Base-by-base conservation (phyloP, 2,797 vertebrate species). In the Chaunax sp. region DNA sequence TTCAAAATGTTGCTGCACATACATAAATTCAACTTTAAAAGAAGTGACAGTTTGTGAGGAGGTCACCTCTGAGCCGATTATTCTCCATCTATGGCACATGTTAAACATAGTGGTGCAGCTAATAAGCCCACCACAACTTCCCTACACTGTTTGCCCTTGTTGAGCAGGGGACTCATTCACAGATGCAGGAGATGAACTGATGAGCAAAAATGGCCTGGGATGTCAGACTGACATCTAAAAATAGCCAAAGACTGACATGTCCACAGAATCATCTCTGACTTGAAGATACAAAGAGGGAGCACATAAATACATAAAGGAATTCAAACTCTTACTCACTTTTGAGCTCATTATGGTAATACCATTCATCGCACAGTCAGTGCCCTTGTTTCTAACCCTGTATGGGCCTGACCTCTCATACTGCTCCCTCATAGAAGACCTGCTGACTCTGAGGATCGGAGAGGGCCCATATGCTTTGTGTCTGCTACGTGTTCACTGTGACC, bases 381-480 rank as follows among this genome's bases (percentile, higher is more conserved):
- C 64, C 69, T 78, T 75, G 68, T 83, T 72, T 33, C n/a, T 15
- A 55, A 75, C 63, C 46, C 79, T 63, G 75, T 58, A 66, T 52
- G 52, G 52, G 59, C 50, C 67, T 81, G 81, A 85, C 80, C 79
- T 69, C 74, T 77, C 47, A 13, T 57, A 23, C 77, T 5, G 33
- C 71, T 70, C 55, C 63, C 59, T 68, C 23, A 0, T 60, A 33
- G 54, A 72, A 66, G 75, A 72, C 81, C 78, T n/a, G 28, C 64
- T 69, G 76, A 78, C 69, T 77, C 72, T 0, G 33, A 70, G 56
- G 78, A 66, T 79, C 58, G 47, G 64, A 74, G 75, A 76, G 56
- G 30, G 35, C 61, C 72, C 63, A 59, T 81, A 82, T 81, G 83
- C 82, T 84, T 80, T 40, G 51, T 81, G 87, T 90, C 84, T 84